Percentiles rank a stretch among this genome's conserved stretches.
Conservation (phyloP, 1,140 invertebrate species). For the Protaetia brevitarsis region DNA sequence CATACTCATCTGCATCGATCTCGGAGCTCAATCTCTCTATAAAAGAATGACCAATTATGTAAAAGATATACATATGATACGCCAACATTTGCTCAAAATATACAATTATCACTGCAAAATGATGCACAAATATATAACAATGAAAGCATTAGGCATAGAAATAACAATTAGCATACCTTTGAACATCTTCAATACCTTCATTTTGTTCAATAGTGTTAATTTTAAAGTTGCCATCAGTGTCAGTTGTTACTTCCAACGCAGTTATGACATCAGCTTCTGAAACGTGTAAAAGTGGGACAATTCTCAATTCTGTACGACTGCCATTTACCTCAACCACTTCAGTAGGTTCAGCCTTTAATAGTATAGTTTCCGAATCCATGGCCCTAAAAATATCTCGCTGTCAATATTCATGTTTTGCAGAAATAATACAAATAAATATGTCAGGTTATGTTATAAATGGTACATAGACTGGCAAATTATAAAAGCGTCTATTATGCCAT, state of each 20-base stretch:
- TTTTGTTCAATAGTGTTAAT: constrained; percentile 34
- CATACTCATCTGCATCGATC: neutral
- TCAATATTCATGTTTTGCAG: neutral
- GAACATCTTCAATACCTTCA: constrained; percentile 20
- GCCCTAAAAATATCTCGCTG: neutral
- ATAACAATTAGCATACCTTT: neutral
- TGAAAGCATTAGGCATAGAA: too few relatives aligned
- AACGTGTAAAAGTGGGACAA: constrained; percentile 11
- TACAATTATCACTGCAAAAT: neutral
- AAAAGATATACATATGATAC: neutral
- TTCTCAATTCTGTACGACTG: neutral
- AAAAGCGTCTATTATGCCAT: neutral
- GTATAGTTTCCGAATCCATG: neutral
- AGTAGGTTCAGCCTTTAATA: neutral
- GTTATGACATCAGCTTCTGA: neutral
- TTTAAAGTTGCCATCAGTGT: constrained; percentile 43
- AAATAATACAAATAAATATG: neutral
- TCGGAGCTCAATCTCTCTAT: constrained; percentile 11
- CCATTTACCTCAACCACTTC: neutral
- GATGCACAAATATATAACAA: too few relatives aligned
- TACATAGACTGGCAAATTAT: neutral
- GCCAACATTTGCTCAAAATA: neutral
- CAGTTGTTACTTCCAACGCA: constrained; percentile 30
- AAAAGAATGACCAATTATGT: neutral
- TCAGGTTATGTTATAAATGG: neutral